Evolutionary conservation across 2,888 invertebrate species (phyloP).

Genomic region (Piscicola geometra): DNA sequence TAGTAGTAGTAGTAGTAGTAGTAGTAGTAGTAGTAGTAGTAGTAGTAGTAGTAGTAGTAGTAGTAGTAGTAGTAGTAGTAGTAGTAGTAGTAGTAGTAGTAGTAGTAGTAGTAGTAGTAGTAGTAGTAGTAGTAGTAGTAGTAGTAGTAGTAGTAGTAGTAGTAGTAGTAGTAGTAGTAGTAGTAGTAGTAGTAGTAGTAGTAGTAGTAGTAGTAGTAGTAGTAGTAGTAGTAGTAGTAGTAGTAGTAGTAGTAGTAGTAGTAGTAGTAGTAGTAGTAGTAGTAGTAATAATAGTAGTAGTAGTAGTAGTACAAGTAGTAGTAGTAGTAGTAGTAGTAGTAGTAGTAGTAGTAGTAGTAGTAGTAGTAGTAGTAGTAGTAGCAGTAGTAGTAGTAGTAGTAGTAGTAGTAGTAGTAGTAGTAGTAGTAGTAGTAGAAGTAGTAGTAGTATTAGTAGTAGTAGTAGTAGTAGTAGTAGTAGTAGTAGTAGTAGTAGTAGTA

Average conservation of each 20-base stretch:
- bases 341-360: no score
- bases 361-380: no score
- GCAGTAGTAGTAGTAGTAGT: slow-evolving; percentile 13
- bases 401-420: slow-evolving; percentile 4
- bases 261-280: slow-evolving; percentile 18
- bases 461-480: no score
- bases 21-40: not conserved
- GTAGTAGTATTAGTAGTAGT: no score
- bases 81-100: not conserved
- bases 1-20: not conserved
- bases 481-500: no score
- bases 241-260: slow-evolving; percentile 15
- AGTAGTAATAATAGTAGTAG: not conserved
- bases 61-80: not conserved
- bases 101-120: not conserved
- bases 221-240: slow-evolving; percentile 20
- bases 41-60: not conserved
- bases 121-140: slow-evolving; percentile 1
- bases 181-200: not conserved
- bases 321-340: no score
- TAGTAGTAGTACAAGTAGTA: no score
- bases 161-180: not conserved
- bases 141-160: slow-evolving; percentile 1
- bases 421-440: slow-evolving; percentile 6
- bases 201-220: slow-evolving; percentile 11